A percentile compares a stretch with the other conserved stretches of the same genome.
These are phyloP conservation scores for Vireo altiloquus DNA, from an alignment of 2,113 vertebrate genomes.

Conservation along the genomic window DNA sequence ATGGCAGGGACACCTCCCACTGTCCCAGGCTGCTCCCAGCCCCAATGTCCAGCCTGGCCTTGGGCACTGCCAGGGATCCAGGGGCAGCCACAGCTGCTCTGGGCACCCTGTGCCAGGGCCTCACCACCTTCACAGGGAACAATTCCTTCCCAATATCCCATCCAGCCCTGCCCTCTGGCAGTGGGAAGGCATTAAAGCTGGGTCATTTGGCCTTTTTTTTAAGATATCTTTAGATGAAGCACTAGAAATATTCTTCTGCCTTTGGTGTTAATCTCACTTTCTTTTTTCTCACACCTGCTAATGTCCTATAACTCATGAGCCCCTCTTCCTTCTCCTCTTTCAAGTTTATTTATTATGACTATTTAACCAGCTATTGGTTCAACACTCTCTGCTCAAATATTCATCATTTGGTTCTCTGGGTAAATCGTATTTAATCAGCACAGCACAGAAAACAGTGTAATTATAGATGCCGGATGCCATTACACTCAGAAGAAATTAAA, in stretches of 20 bases:
- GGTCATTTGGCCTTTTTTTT: not conserved
- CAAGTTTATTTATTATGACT: constrained; percentile 73
- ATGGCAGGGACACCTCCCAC: not conserved
- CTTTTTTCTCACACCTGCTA: constrained; percentile 29
- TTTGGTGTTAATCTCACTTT: not conserved
- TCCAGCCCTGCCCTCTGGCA: not conserved
- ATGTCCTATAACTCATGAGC: constrained; percentile 29
- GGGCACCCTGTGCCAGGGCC: not conserved
- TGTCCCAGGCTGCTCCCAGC: not conserved
- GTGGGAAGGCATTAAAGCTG: not conserved
- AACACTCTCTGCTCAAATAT: constrained; percentile 71
- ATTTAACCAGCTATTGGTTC: constrained; percentile 70
- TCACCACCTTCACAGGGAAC: rapidly evolving
- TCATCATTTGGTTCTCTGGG: constrained; percentile 75
- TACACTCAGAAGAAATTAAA: constrained; percentile 78
- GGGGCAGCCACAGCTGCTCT: not conserved
- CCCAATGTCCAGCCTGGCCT: not conserved
- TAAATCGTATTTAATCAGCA: constrained; percentile 78
- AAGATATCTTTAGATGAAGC: not conserved
- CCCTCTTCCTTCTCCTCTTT: constrained; percentile 20
- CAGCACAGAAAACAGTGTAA: constrained; percentile 78
- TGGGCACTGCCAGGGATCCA: not conserved
- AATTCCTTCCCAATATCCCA: not conserved
- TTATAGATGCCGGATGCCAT: constrained; percentile 79
- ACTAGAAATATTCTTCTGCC: not conserved